Evolutionary conservation across 2,797 vertebrate species (phyloP), one percentile per base, ranked within the genome.

Genomic region (Megalops cyprinoides): DNA sequence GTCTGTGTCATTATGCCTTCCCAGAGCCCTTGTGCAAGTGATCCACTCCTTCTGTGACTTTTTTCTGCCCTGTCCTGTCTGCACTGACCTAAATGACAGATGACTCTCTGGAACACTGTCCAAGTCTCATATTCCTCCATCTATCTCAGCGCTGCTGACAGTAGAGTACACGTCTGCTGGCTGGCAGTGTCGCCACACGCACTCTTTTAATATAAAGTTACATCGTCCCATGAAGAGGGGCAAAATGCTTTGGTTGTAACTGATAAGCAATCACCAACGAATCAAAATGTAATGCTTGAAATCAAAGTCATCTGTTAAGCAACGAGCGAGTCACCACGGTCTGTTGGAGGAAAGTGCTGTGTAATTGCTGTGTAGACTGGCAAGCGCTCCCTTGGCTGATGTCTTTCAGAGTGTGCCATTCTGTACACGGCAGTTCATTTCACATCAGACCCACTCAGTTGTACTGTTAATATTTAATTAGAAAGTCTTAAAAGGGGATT

Each of bases 391-490:
- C 79, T 65, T 1, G 14, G 44, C 60, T 5, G 49, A 55, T 2
- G 58, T 31, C n/a, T 44, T 67, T 65, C 74, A 81, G 74, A 81
- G 74, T 58, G 34, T 81, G 80, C 56, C 74, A 44, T 60, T 81
- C 79, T 77, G 81, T 85, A 84, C 85, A 77, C 74, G 82, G 67
- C 78, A 80, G 86, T 89, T 91, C 75, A 44, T 87, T 88, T 92
- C 74, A 91, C 85, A 90, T 91, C 87, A 90, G 87, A 90, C 85
- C 74, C 69, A 77, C 86, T 90, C 83, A 71, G 83, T 79, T 86
- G 58, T 86, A 79, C 86, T 84, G 92, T 94, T 82, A 89, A 94
- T 94, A 92, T 94, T 93, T 94, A 86, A 94, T 84, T 79, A 76
- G 46, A n/a, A 81, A 74, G 87, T 86, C 84, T 88, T 88, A 87